phyloP scores from a whole-genome alignment of 53 echinoderm and acorn worm genomes.

The Zoroaster sp. region DNA sequence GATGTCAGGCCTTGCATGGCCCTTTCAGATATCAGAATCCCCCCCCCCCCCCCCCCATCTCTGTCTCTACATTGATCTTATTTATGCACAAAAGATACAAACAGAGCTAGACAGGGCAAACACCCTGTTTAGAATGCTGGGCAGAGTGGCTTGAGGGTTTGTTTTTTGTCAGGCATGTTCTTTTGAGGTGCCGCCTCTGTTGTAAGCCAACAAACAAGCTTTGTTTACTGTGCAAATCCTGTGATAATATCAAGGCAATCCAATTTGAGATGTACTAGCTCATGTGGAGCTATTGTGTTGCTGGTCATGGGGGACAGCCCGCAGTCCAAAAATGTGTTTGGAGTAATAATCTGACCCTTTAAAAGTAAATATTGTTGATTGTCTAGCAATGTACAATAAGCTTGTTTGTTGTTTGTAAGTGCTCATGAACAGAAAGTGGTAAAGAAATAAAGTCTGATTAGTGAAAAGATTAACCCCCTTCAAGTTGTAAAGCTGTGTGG shows the following conservation, averaged over 20 bases:
- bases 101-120: conserved; percentile 7
- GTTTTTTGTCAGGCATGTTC: not conserved
- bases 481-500: too few species aligned
- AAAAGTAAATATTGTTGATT: conserved; percentile 39
- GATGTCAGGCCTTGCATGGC: too few species aligned
- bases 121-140: not conserved
- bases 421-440: not conserved
- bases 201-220: conserved; percentile 22
- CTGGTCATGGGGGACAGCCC: not conserved
- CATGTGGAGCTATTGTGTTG: not conserved
- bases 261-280: not conserved
- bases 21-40: not conserved
- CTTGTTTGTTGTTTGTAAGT: not conserved
- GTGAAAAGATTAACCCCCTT: not conserved
- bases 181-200: conserved; percentile 16
- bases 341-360: conserved; percentile 1
- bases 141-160: not conserved
- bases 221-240: conserved; percentile 40
- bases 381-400: not conserved
- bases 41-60: not conserved
- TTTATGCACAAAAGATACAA: conserved; percentile 50
- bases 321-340: not conserved
- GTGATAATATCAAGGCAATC: conserved; percentile 19
- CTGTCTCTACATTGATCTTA: conserved; percentile 13
- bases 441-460: not conserved